Evolutionary conservation across 2,888 invertebrate genomes (phyloP), one percentile per base, ranked within the genome.

Genomic region (Pheosia gnoma): DNA sequence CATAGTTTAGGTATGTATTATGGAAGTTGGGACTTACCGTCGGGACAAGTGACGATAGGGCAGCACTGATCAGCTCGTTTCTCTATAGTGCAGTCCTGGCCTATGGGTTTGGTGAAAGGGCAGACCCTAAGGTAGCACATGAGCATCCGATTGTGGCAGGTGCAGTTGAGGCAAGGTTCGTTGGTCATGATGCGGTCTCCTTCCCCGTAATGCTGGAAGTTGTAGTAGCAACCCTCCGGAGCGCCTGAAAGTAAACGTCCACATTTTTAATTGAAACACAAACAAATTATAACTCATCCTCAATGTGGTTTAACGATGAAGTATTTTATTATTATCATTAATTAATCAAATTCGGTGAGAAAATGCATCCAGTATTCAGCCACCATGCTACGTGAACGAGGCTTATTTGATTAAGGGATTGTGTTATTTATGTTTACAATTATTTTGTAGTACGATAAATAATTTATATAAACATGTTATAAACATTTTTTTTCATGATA

Each of bases 111-210:
- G 54, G 98, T 97, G 93, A 98, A 98, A 52, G 98, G 98, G 84
- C 98, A 98, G 39, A 98, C 98, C 83, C 97, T 94, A 76, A 98
- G 94, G 92, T 98, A 98, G 88, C 98, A 98, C 98, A 98, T 98
- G 68, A 98, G 95, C 98, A 98, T 98, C 84, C 96, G 96, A 85
- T 98, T 98, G 94, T 98, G 97, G 90, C 98, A 98, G 74, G 98
- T 98, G 92, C 98, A 98, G 93, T 98, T 98, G 72, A 98, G 95
- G 89, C 98, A 98, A 77, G 98, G 98, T 89, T 98, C 98, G 94
- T 98, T 98, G 77, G 98, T 98, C 93, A 97, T 95, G 85, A 98
- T 98, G 85, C 98, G 95, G 89, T 98, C 98, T 63, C 98, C 98
- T 94, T 98, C 98, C 71, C 97, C 96, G 91, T 98, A 98, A 83